phyloP scores from a whole-genome alignment of 2,113 vertebrate species.

The Podarcis raffonei region DNA sequence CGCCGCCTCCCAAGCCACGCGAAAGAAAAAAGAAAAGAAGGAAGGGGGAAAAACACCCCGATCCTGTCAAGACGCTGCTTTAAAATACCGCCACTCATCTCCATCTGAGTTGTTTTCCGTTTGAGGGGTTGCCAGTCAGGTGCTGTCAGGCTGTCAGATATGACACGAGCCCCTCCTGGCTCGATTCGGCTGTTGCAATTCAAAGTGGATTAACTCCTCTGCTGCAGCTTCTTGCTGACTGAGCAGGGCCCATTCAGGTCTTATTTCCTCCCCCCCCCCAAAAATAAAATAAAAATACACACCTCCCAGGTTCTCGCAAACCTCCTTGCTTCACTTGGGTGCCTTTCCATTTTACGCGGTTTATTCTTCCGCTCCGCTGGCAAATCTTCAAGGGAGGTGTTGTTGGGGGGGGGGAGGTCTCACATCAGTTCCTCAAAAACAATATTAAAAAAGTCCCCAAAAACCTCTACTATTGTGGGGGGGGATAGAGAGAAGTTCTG shows the following conservation, averaged over 20 bases:
- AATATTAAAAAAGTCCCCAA: no score
- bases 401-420: no score
- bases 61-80: neutral
- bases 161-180: neutral
- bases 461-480: neutral
- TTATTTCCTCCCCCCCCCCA: fast-evolving
- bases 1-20: no score
- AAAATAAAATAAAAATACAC: neutral
- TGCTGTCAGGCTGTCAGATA: conserved; percentile 18
- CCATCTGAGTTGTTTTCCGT: neutral
- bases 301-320: neutral
- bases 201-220: conserved; percentile 23
- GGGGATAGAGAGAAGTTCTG: neutral
- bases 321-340: neutral
- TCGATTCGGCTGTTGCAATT: conserved; percentile 1
- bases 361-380: neutral
- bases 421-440: neutral
- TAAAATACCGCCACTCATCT: neutral
- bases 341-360: neutral
- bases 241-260: neutral
- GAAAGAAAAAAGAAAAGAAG: no score
- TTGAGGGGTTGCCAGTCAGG: conserved; percentile 3
- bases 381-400: neutral
- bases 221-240: neutral
- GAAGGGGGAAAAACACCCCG: neutral